Percentiles rank a stretch among this genome's conserved stretches.
Evolutionary conservation across 2,113 vertebrate species (phyloP).

Genomic region (Eulemur rufifrons): DNA sequence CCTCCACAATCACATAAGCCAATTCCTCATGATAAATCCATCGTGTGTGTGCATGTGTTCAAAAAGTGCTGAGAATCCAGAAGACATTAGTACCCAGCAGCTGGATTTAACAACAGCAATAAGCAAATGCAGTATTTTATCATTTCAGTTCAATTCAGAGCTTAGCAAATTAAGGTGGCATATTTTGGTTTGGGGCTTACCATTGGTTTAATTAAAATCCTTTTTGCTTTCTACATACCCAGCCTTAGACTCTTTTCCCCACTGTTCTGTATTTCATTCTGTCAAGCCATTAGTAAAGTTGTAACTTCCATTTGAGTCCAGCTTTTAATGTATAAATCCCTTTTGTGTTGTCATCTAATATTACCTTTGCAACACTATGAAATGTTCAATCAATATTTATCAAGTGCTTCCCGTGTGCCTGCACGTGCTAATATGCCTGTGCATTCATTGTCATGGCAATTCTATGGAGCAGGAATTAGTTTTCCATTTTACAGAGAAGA

Average conservation of each 20-base stretch:
- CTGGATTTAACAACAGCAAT: background rate
- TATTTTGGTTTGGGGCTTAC: background rate
- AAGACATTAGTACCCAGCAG: background rate
- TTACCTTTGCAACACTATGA: background rate
- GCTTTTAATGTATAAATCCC: background rate
- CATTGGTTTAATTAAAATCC: background rate
- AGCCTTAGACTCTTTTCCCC: background rate
- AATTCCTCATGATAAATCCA: background rate
- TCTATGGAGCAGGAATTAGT: background rate
- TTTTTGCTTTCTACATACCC: background rate
- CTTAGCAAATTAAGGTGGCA: background rate
- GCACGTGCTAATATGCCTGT: background rate
- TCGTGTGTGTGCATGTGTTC: background rate
- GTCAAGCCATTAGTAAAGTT: background rate
- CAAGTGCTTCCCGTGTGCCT: background rate
- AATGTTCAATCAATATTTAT: background rate
- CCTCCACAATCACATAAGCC: background rate
- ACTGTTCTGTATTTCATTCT: background rate
- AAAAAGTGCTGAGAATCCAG: background rate
- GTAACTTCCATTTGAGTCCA: background rate
- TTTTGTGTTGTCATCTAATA: background rate
- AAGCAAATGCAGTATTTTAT: background rate
- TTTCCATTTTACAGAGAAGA: background rate
- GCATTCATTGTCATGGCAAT: background rate
- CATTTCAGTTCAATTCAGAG: background rate